These are phyloP conservation scores for Tamandua tetradactyla DNA, from an alignment of 2,797 vertebrate species.

Conservation along the genomic window DNA sequence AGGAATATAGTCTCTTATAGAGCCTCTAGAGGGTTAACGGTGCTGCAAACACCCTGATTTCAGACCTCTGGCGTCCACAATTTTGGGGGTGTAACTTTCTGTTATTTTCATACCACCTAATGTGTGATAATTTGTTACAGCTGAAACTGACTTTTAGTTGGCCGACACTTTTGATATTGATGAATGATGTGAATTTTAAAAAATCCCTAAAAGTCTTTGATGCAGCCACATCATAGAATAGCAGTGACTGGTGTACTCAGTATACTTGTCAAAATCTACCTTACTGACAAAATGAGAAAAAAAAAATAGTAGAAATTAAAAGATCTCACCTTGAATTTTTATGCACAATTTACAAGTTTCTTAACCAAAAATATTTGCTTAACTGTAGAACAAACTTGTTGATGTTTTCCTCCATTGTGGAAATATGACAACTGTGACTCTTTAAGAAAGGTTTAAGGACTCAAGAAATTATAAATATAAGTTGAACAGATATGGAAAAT, in stretches of 20 bases:
- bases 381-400: background rate
- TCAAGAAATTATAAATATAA: background rate
- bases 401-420: background rate
- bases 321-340: background rate
- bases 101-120: background rate
- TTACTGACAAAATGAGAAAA: background rate
- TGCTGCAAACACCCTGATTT: too few species aligned
- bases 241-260: rapidly evolving
- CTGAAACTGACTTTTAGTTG: background rate
- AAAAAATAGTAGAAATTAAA: background rate
- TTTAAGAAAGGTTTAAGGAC: background rate
- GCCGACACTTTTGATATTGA: background rate
- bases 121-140: background rate
- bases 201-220: background rate
- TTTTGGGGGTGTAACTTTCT: background rate
- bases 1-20: background rate
- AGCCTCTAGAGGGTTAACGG: too few species aligned
- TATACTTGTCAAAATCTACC: background rate
- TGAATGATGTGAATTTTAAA: background rate
- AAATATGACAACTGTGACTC: background rate
- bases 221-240: background rate
- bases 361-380: background rate
- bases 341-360: background rate
- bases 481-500: background rate
- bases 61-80: background rate